Percentiles rank a stretch among this genome's conserved stretches.
phyloP scores from a whole-genome alignment of 2,113 vertebrate genomes.

The Brienomyrus longianalis region DNA sequence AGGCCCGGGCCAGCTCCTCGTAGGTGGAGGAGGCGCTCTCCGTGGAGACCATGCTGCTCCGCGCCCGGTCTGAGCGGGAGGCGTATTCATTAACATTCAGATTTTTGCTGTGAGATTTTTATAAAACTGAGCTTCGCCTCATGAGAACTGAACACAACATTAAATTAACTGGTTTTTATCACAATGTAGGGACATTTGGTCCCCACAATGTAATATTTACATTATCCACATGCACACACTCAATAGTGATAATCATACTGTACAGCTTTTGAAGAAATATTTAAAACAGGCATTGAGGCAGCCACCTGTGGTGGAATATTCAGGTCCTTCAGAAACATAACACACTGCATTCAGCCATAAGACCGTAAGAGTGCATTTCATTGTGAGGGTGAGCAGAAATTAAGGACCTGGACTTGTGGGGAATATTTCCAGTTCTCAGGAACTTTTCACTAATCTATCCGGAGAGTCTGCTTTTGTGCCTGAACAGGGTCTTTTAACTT shows the following conservation, averaged over 20 bases:
- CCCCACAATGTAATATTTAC: background rate
- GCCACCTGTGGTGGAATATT: background rate
- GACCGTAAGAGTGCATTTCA: background rate
- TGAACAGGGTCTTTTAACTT: background rate
- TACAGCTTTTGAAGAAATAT: background rate
- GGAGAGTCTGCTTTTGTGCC: background rate
- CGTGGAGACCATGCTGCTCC: conserved; percentile 99
- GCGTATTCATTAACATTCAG: background rate
- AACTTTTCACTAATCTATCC: background rate
- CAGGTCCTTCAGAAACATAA: background rate
- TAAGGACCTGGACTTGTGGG: background rate
- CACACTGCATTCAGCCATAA: background rate
- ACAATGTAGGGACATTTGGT: background rate
- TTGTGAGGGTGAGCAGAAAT: background rate
- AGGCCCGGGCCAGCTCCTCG: conserved; percentile 92
- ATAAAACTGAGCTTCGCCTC: background rate
- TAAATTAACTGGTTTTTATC: background rate
- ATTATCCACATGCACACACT: background rate
- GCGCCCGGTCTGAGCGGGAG: conserved; percentile 72
- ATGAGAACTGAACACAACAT: background rate
- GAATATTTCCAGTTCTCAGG: background rate
- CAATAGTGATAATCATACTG: background rate
- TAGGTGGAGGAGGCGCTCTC: conserved; percentile 98
- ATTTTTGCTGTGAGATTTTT: background rate
- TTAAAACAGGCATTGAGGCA: background rate